Conservation (phyloP, 2,888 invertebrate genomes). For the Synergus itoensis region DNA sequence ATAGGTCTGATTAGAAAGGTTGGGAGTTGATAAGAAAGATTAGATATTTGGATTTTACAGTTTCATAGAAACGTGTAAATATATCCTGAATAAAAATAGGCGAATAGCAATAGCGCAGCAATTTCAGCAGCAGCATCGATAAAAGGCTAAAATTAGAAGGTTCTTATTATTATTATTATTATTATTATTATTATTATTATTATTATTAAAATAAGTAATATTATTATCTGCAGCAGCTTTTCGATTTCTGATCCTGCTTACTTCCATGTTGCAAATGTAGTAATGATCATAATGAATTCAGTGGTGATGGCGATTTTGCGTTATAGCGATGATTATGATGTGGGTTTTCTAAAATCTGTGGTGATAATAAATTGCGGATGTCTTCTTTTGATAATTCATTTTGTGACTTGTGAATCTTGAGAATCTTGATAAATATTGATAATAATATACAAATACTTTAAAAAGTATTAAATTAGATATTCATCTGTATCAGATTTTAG, state of each 20-base stretch:
- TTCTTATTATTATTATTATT: constrained; percentile 7
- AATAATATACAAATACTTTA: neutral
- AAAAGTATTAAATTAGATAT: too few species aligned
- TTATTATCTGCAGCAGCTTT: constrained; percentile 24
- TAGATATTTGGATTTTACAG: constrained; percentile 33
- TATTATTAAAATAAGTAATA: constrained; percentile 6
- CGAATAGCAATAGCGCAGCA: constrained; percentile 54
- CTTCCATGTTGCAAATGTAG: constrained; percentile 38
- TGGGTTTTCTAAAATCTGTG: neutral
- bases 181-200: too few species aligned
- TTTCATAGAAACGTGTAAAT: constrained; percentile 26
- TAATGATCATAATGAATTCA: constrained; percentile 15
- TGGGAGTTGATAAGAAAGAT: neutral
- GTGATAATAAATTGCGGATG: neutral
- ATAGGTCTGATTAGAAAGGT: neutral
- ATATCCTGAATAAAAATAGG: constrained; percentile 47
- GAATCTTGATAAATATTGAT: neutral
- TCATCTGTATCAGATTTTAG: neutral
- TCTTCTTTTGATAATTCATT: neutral
- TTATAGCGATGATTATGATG: constrained; percentile 15
- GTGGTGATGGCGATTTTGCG: neutral
- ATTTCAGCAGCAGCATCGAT: constrained; percentile 56
- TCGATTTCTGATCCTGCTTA: constrained; percentile 12
- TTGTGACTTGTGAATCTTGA: neutral
- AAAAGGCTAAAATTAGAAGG: constrained; percentile 52